Evolutionary conservation across 2,888 invertebrate species (phyloP).

Genomic region (Conistra vaccinii): DNA sequence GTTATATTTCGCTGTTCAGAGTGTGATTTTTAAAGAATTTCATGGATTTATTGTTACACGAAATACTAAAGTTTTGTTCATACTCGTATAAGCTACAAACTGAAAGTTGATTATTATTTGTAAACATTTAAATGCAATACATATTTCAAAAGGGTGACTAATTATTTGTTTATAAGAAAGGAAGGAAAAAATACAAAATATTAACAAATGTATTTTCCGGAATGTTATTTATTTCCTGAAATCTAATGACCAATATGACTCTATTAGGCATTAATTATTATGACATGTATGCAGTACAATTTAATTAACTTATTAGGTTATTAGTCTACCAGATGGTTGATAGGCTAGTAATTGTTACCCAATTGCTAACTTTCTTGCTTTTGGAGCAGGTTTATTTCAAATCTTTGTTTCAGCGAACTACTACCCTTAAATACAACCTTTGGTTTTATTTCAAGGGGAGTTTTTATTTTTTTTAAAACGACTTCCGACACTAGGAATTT

Average conservation of each 20-base stretch:
- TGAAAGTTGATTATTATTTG: too few species aligned
- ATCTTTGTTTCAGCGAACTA: background rate
- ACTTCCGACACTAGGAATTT: too few species aligned
- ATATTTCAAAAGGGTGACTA: background rate
- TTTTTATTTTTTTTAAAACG: too few species aligned
- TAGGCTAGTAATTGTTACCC: background rate
- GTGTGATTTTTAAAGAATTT: background rate
- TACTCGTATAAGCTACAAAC: too few species aligned
- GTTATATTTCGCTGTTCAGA: conserved; percentile 5
- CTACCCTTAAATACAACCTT: background rate
- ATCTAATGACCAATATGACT: background rate
- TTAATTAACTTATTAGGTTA: background rate
- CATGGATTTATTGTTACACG: background rate
- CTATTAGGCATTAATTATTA: background rate
- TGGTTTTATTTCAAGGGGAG: background rate
- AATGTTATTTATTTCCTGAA: conserved; percentile 6
- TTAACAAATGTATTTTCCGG: background rate
- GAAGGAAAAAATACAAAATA: background rate
- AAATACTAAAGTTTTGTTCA: too few species aligned
- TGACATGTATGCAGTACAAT: background rate
- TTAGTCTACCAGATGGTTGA: background rate
- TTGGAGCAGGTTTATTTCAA: background rate
- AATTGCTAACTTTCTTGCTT: background rate
- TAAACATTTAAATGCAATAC: too few species aligned
- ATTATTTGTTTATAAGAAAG: background rate